Evolutionary conservation across 2,797 vertebrate genomes (phyloP), one percentile per base, ranked within the genome.

Genomic region (Poecilia picta): DNA sequence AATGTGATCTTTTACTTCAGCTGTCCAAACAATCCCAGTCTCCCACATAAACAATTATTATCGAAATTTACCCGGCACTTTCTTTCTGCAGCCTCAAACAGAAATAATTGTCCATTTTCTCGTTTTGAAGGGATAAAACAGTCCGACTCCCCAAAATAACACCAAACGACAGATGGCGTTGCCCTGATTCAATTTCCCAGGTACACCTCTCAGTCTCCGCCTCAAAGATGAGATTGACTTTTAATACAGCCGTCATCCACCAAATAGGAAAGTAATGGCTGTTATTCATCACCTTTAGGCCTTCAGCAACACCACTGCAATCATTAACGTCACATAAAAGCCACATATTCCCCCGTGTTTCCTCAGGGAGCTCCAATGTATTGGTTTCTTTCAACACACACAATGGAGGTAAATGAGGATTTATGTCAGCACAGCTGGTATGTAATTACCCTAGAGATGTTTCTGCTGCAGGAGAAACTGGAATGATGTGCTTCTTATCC

Each of bases 341-440:
- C 8, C 76, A 16, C 74, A 49, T 46, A 64, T 79, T 36, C 45
- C 75, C 46, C 25, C 4, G 25, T 20, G 74, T 79, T 83, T 62
- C 85, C 74, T 66, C 76, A 15, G 73, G 82, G 73, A 83, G 81
- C 41, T 28, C n/a, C 46, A 11, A 41, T 75, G 78, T n/a, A 68
- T 81, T 49, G 46, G 41, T 49, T 51, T 78, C 81, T 53, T 68
- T 79, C 49, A 11, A 6, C 74, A 59, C 80, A 82, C 51, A 78
- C 41, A 71, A 59, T 45, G 0, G 64, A 81, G 72, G 72, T 76
- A 86, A 89, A 91, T 85, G 80, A 90, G 88, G 87, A 89, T 89
- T 88, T 83, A 83, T 89, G 80, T 83, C 62, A 7, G 71, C 41
- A 31, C 86, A 85, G 88, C 83, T 77, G 85, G 72, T 78, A 31